Conservation (phyloP, 2,888 invertebrate species). For the Caenorhabditis zanzibari region DNA sequence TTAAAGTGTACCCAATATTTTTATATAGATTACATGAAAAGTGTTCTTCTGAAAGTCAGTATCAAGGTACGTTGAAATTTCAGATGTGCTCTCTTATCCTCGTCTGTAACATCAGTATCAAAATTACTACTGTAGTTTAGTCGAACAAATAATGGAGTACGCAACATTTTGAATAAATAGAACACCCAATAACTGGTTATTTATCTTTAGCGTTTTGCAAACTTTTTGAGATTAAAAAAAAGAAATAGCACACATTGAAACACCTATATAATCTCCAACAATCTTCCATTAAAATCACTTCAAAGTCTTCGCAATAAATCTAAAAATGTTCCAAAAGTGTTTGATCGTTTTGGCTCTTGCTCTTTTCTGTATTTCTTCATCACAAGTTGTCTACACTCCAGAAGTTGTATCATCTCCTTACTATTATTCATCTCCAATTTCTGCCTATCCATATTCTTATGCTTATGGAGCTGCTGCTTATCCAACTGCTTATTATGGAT, state of each 20-base stretch:
- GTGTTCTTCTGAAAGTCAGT: neutral
- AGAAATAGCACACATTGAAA: neutral
- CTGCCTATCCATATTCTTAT: conserved; percentile 35
- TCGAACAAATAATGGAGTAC: conserved; percentile 2
- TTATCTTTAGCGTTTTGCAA: conserved; percentile 17
- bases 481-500: conserved; percentile 40
- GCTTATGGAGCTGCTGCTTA: conserved; percentile 31
- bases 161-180: conserved; percentile 23
- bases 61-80: neutral
- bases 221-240: conserved; percentile 1
- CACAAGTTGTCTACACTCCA: conserved; percentile 24
- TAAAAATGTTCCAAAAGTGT: conserved; percentile 28
- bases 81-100: neutral
- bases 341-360: conserved; percentile 21
- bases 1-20: neutral
- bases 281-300: conserved; percentile 14
- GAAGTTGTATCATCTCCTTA: conserved; percentile 39
- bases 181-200: conserved; percentile 23
- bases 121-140: conserved; percentile 4
- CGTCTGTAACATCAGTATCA: conserved; percentile 13
- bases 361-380: conserved; percentile 32
- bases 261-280: conserved; percentile 2
- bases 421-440: conserved; percentile 25
- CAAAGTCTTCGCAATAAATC: conserved; percentile 6
- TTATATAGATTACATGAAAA: conserved; percentile 3